Conservation (phyloP, 2,888 invertebrate genomes). For the Aplocera efformata region DNA sequence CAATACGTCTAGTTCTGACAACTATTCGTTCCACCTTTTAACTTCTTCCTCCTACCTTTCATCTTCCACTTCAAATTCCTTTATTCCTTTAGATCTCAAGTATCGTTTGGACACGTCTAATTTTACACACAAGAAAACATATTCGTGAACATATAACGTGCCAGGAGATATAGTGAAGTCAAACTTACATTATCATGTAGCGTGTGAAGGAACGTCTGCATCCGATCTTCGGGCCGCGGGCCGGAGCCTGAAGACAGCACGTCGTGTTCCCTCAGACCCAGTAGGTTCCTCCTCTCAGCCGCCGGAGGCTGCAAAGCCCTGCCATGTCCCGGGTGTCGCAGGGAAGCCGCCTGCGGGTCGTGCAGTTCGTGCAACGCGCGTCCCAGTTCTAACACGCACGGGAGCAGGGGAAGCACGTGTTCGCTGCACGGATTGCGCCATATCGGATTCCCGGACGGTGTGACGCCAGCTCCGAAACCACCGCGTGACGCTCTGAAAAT, state of each 20-base stretch:
- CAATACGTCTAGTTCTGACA: too few species aligned
- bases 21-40: too few species aligned
- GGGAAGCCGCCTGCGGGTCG: slow-evolving; percentile 84
- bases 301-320: slow-evolving; percentile 86
- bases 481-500: slow-evolving; percentile 86
- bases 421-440: slow-evolving; percentile 93
- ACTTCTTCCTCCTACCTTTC: too few species aligned
- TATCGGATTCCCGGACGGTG: slow-evolving; percentile 87
- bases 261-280: slow-evolving; percentile 80
- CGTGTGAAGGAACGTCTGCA: slow-evolving; percentile 90
- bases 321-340: slow-evolving; percentile 84
- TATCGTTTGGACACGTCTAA: too few species aligned
- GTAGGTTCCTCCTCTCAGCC: slow-evolving; percentile 87
- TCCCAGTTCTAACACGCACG: slow-evolving; percentile 88
- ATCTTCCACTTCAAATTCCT: too few species aligned
- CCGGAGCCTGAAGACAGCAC: slow-evolving; percentile 58
- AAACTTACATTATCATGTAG: slow-evolving; percentile 84
- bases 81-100: too few species aligned
- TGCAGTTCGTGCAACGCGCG: slow-evolving; percentile 91
- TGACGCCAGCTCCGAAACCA: slow-evolving; percentile 89
- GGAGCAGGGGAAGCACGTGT: slow-evolving; percentile 89
- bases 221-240: slow-evolving; percentile 86
- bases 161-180: too few species aligned
- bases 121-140: too few species aligned
- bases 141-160: too few species aligned